These are phyloP conservation scores for Ephialtes manifestator DNA, from an alignment of 2,888 invertebrate species.

Conservation along the genomic window DNA sequence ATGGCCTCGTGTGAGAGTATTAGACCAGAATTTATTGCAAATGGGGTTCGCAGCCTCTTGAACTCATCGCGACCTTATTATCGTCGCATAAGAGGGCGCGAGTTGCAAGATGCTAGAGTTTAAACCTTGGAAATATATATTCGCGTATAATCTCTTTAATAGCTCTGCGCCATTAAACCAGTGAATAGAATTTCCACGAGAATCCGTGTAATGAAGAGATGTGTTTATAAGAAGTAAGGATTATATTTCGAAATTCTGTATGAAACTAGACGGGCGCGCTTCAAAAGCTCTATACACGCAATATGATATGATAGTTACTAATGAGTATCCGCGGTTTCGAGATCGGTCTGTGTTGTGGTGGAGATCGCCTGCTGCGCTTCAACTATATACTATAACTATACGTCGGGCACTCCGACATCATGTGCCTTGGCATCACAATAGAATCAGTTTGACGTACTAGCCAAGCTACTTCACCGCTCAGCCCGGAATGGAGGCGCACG, in stretches of 20 bases:
- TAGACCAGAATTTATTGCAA: conserved; percentile 63
- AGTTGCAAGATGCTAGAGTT: background rate
- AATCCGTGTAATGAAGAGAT: conserved; percentile 19
- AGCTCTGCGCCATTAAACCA: conserved; percentile 1
- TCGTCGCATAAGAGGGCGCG: conserved; percentile 28
- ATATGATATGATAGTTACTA: conserved; percentile 50
- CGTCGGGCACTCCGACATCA: conserved; percentile 12
- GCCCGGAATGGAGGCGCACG: conserved; percentile 18
- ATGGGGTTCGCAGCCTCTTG: conserved; percentile 55
- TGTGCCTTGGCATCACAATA: conserved; percentile 76
- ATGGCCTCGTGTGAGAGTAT: conserved; percentile 17
- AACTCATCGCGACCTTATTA: conserved; percentile 42
- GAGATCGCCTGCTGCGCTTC: conserved; percentile 66
- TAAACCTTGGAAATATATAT: background rate
- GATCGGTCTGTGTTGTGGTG: conserved; percentile 72
- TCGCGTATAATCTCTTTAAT: background rate
- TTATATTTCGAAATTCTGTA: conserved; percentile 25
- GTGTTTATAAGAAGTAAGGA: conserved; percentile 2
- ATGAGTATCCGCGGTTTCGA: conserved; percentile 66
- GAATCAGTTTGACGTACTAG: conserved; percentile 81
- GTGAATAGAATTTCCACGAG: conserved; percentile 29
- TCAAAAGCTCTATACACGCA: background rate
- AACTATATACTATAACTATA: conserved; percentile 12
- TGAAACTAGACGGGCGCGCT: background rate
- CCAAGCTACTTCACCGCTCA: conserved; percentile 52